These are phyloP conservation scores for Fistularia tabacaria DNA, from an alignment of 2,797 vertebrate genomes.

Conservation along the genomic window DNA sequence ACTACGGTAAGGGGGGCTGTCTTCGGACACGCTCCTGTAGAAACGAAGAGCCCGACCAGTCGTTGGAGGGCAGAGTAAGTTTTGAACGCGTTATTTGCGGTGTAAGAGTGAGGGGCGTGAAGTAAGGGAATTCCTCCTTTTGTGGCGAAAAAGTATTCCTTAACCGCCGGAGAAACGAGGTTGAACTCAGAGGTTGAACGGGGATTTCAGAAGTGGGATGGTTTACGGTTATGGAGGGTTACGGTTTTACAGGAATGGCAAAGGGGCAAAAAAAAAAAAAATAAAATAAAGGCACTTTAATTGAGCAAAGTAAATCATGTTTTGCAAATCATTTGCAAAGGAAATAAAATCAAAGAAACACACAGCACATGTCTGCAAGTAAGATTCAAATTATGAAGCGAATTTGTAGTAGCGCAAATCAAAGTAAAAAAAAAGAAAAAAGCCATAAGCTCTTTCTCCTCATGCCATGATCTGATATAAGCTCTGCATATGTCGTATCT, in stretches of 20 bases:
- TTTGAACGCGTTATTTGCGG: conserved; percentile 8
- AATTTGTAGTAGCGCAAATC: conserved; percentile 24
- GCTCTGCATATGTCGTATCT: conserved; percentile 31
- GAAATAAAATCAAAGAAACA: conserved; percentile 37
- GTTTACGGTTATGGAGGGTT: conserved; percentile 27
- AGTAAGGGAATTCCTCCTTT: too few relatives aligned
- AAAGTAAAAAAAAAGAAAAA: conserved; percentile 38
- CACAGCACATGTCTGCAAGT: conserved; percentile 37
- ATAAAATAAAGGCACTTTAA: conserved; percentile 19
- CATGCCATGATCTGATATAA: conserved; percentile 53
- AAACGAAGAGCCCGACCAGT: too few relatives aligned
- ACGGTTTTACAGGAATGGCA: conserved; percentile 17
- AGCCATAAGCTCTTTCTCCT: conserved; percentile 37
- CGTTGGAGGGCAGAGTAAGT: conserved; percentile 2
- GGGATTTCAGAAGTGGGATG: conserved; percentile 13
- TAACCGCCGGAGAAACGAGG: neutral
- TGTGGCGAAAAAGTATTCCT: neutral
- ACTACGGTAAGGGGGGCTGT: too few relatives aligned
- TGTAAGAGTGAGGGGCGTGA: conserved; percentile 11
- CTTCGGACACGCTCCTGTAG: too few relatives aligned
- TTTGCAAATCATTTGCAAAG: conserved; percentile 19
- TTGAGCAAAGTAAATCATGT: conserved; percentile 33
- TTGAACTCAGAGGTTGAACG: conserved; percentile 8
- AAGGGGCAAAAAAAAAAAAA: conserved; percentile 4
- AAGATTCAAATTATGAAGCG: conserved; percentile 24